A percentile compares a stretch with the other conserved stretches of the same genome.
phyloP scores from a whole-genome alignment of 1,140 invertebrate species.

The Drosophila ogumai region DNA sequence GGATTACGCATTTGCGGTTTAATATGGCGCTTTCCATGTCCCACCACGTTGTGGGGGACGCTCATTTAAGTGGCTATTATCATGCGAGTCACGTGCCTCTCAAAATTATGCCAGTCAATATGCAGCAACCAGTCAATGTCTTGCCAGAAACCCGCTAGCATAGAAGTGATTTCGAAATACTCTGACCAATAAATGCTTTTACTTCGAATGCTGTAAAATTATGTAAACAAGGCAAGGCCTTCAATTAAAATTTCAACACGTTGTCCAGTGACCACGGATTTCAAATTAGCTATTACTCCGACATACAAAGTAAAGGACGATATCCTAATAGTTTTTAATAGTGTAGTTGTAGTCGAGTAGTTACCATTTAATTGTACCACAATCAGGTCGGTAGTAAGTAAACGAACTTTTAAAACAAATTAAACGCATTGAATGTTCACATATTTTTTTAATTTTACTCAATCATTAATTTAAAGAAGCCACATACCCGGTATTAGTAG shows the following conservation, averaged over 20 bases:
- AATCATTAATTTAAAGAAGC: not conserved
- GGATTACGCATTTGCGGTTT: slow-evolving; percentile 57
- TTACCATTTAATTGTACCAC: too few relatives aligned
- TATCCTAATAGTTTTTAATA: too few relatives aligned
- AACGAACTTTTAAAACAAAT: not conserved
- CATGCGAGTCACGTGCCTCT: slow-evolving; percentile 51
- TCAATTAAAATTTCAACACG: too few relatives aligned
- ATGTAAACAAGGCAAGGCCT: too few relatives aligned
- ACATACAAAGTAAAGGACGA: too few relatives aligned
- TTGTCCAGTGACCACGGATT: too few relatives aligned
- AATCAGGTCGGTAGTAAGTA: not conserved
- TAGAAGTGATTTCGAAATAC: slow-evolving; percentile 7
- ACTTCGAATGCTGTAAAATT: not conserved
- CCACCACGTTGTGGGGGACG: slow-evolving; percentile 33
- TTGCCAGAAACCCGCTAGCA: not conserved
- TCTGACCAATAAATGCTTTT: not conserved
- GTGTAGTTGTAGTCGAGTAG: too few relatives aligned
- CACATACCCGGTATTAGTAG: not conserved
- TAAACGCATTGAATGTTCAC: not conserved
- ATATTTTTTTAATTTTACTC: not conserved
- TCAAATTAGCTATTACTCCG: too few relatives aligned
- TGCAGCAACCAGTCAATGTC: slow-evolving; percentile 22
- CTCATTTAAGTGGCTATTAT: slow-evolving; percentile 45
- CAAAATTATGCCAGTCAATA: slow-evolving; percentile 55
- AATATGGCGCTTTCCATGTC: slow-evolving; percentile 55